A percentile compares a stretch with the other conserved stretches of the same genome.
Evolutionary conservation across 2,113 vertebrate genomes (phyloP).

Genomic region (Coturnix japonica): DNA sequence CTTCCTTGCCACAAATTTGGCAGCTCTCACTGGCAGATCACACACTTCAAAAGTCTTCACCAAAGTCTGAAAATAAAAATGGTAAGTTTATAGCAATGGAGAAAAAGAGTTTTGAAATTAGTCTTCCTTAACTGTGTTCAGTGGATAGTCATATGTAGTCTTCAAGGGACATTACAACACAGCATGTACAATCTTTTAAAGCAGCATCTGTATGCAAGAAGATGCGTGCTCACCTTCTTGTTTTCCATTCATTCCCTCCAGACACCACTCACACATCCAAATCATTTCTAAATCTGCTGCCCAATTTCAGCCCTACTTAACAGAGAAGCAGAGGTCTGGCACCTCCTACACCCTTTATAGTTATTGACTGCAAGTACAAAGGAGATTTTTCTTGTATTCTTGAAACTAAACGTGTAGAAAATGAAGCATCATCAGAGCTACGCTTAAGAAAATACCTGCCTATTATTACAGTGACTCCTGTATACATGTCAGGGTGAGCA

Average conservation of each 20-base stretch:
- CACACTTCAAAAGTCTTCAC: slow-evolving; percentile 99
- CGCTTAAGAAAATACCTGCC: background rate
- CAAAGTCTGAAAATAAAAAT: slow-evolving; percentile 83
- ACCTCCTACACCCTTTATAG: background rate
- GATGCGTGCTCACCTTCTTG: background rate
- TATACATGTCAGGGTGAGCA: background rate
- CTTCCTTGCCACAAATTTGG: slow-evolving; percentile 98
- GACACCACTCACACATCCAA: background rate
- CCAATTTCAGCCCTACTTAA: background rate
- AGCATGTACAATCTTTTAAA: background rate
- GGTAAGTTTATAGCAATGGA: background rate
- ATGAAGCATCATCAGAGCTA: background rate
- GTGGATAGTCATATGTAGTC: background rate
- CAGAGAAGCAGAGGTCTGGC: background rate
- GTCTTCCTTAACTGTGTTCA: background rate
- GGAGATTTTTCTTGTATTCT: too few species aligned
- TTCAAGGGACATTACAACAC: background rate
- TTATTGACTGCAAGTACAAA: background rate
- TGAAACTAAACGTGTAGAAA: background rate
- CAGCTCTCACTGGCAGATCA: slow-evolving; percentile 96
- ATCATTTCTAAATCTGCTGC: background rate
- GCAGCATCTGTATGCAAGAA: background rate
- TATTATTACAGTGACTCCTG: background rate
- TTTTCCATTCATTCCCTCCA: background rate
- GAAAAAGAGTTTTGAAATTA: background rate